phyloP scores from a whole-genome alignment of 2,113 vertebrate genomes.

The Myrmecophaga tridactyla region DNA sequence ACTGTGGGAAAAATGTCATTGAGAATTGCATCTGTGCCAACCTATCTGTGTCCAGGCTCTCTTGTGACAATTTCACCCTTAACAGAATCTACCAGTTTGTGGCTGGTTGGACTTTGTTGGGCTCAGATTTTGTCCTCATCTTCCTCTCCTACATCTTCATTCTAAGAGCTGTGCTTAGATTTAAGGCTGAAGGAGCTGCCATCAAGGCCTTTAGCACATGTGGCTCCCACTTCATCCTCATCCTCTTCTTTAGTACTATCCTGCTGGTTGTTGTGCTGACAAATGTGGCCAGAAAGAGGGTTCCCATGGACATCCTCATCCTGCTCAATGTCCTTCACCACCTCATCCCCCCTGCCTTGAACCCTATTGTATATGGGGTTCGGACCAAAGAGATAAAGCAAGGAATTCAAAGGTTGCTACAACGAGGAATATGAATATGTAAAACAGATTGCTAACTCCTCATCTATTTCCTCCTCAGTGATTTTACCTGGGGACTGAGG shows the following conservation, averaged over 20 bases:
- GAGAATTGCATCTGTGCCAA: slow-evolving; percentile 46
- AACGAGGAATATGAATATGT: not conserved
- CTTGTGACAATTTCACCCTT: too few relatives aligned
- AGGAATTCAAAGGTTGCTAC: not conserved
- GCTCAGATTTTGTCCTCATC: slow-evolving; percentile 36
- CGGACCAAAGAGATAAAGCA: not conserved
- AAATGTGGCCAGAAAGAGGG: slow-evolving; percentile 25
- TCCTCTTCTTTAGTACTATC: not conserved
- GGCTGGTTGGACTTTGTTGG: slow-evolving; percentile 20
- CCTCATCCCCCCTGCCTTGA: slow-evolving; percentile 17
- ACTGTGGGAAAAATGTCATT: slow-evolving; percentile 26
- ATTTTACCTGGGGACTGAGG: too few relatives aligned
- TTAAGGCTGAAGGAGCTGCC: too few relatives aligned
- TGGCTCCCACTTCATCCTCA: not conserved
- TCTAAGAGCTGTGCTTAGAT: too few relatives aligned
- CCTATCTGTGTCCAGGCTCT: too few relatives aligned
- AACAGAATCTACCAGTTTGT: too few relatives aligned
- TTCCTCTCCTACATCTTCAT: not conserved
- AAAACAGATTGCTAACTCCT: not conserved
- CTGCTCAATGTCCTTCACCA: slow-evolving; percentile 13
- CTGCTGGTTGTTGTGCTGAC: slow-evolving; percentile 36
- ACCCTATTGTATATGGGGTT: not conserved
- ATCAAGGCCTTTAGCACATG: too few relatives aligned
- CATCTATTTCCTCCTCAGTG: not conserved
- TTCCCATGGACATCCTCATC: not conserved